Conservation (phyloP, 2,888 invertebrate genomes). For the Mellilla xanthometata region DNA sequence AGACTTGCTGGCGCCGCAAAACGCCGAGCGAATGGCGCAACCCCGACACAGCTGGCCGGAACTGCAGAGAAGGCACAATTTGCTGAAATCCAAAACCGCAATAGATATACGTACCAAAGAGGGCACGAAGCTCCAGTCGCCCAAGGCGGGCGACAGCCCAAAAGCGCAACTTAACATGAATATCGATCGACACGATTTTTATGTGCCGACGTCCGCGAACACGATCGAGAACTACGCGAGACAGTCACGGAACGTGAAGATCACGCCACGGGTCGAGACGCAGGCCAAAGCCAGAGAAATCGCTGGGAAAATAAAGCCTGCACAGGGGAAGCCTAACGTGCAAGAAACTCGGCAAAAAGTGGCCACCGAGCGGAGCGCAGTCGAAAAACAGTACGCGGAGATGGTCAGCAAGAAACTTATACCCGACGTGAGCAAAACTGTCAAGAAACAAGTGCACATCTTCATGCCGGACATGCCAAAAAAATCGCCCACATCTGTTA, state of each 20-base stretch:
- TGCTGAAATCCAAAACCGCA: constrained; percentile 64
- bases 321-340: constrained; percentile 54
- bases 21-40: constrained; percentile 60
- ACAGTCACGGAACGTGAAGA: constrained; percentile 70
- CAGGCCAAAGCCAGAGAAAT: constrained; percentile 50
- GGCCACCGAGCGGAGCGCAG: constrained; percentile 57
- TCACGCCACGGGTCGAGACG: constrained; percentile 58
- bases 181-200: constrained; percentile 74
- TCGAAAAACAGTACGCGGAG: constrained; percentile 72
- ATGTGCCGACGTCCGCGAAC: constrained; percentile 70
- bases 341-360: constrained; percentile 67
- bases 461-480: constrained; percentile 87
- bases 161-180: constrained; percentile 56
- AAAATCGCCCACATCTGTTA: constrained; percentile 55
- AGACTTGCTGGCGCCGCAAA: constrained; percentile 63
- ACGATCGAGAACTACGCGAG: constrained; percentile 78
- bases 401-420: constrained; percentile 68
- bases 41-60: constrained; percentile 74
- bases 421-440: constrained; percentile 62
- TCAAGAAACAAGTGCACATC: constrained; percentile 87
- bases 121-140: constrained; percentile 42
- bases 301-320: constrained; percentile 54
- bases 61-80: constrained; percentile 56
- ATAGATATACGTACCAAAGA: constrained; percentile 58
- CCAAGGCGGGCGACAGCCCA: constrained; percentile 52